A percentile compares a stretch with the other conserved stretches of the same genome.
Evolutionary conservation across 2,888 invertebrate genomes (phyloP).

Genomic region (Eristalis pertinax): DNA sequence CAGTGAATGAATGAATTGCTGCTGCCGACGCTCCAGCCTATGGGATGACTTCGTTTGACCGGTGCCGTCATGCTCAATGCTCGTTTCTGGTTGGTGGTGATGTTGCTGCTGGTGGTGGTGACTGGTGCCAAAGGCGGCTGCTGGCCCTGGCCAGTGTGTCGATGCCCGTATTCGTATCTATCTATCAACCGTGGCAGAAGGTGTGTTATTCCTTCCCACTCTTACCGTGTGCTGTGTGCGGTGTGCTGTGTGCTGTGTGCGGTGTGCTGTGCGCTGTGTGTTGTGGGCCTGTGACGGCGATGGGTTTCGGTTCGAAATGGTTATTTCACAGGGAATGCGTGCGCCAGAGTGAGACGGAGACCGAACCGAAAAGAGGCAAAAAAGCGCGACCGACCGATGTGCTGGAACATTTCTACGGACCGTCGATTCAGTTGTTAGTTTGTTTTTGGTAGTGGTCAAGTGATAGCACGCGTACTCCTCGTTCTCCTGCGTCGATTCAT

Average conservation of each 20-base stretch:
- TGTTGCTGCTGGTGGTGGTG: slow-evolving; percentile 28
- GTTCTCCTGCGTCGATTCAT: slow-evolving; percentile 17
- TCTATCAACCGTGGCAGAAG: slow-evolving; percentile 62
- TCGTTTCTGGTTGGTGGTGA: slow-evolving; percentile 62
- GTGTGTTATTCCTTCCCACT: slow-evolving; percentile 66
- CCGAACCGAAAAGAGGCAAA: slow-evolving; percentile 28
- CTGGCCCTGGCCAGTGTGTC: slow-evolving; percentile 37
- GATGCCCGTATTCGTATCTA: slow-evolving; percentile 28
- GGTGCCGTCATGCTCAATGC: slow-evolving; percentile 60
- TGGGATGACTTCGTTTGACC: slow-evolving; percentile 58
- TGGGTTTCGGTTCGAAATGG: slow-evolving; percentile 69
- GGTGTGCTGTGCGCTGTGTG: neutral
- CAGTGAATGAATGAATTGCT: slow-evolving; percentile 42
- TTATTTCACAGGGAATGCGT: slow-evolving; percentile 57
- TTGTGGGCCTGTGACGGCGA: slow-evolving; percentile 55
- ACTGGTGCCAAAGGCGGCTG: slow-evolving; percentile 40
- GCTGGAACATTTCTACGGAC: slow-evolving; percentile 69
- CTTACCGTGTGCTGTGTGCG: neutral
- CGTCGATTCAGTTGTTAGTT: slow-evolving; percentile 71
- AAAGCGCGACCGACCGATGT: slow-evolving; percentile 66
- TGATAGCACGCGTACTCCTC: slow-evolving; percentile 63
- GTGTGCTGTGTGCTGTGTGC: too few species aligned
- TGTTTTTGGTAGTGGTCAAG: slow-evolving; percentile 70
- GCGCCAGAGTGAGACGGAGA: slow-evolving; percentile 58
- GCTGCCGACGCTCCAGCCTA: slow-evolving; percentile 44